Evolutionary conservation across 2,888 invertebrate genomes (phyloP).

Genomic region (Griposia aprilina): DNA sequence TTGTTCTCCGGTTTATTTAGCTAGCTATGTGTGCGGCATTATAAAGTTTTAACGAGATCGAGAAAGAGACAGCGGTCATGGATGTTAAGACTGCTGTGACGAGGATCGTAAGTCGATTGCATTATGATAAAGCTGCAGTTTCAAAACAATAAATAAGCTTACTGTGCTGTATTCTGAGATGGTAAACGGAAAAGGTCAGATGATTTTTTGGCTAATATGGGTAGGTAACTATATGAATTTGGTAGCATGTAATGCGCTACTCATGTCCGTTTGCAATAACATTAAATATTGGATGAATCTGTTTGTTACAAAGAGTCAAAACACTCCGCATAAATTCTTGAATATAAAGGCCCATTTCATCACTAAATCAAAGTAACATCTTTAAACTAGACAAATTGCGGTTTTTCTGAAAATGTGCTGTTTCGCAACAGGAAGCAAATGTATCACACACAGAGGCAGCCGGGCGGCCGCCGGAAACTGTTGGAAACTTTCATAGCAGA

Average conservation of each 20-base stretch:
- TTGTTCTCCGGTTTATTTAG: slow-evolving; percentile 76
- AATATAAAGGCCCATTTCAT: not conserved
- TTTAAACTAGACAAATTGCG: slow-evolving; percentile 17
- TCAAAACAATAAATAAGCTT: slow-evolving; percentile 7
- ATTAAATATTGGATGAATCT: not conserved
- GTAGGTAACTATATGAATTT: not conserved
- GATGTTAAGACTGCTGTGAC: not conserved
- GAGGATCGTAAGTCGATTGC: slow-evolving; percentile 18
- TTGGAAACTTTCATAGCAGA: slow-evolving; percentile 63
- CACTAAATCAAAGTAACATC: not conserved
- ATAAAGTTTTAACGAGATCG: slow-evolving; percentile 77
- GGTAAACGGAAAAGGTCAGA: no score
- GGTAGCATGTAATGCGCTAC: not conserved
- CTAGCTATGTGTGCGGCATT: slow-evolving; percentile 67
- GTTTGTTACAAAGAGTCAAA: not conserved
- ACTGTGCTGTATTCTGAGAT: slow-evolving; percentile 10
- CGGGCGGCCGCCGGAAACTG: slow-evolving; percentile 66
- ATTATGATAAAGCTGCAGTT: slow-evolving; percentile 15
- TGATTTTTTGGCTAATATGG: not conserved
- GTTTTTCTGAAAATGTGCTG: slow-evolving; percentile 7
- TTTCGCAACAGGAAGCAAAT: slow-evolving; percentile 65
- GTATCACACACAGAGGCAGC: slow-evolving; percentile 60
- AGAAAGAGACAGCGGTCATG: slow-evolving; percentile 59
- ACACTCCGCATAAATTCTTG: not conserved
- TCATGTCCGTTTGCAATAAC: not conserved